A percentile compares a stretch with the other conserved stretches of the same genome.
These are phyloP conservation scores for Caenorhabditis sp. DNA, from an alignment of 2,888 invertebrate genomes.

Conservation along the genomic window DNA sequence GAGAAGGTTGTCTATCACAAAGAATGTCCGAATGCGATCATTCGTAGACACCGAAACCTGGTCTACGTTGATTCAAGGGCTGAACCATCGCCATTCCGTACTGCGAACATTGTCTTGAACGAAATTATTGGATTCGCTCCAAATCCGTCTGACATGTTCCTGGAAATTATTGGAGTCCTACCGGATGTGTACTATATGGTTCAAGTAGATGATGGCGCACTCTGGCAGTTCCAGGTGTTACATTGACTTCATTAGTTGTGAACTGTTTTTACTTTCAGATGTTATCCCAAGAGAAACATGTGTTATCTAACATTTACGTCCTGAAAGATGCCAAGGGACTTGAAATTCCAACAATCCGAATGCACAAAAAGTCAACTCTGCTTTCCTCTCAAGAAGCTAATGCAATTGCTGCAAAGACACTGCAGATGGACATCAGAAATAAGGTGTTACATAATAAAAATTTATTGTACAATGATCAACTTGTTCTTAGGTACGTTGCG, in stretches of 20 bases:
- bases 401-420: conserved; percentile 41
- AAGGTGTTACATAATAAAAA: conserved; percentile 31
- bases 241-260: background rate
- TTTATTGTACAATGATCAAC: background rate
- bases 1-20: conserved; percentile 35
- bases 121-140: conserved; percentile 61
- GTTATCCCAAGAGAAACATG: conserved; percentile 40
- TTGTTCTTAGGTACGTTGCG: conserved; percentile 36
- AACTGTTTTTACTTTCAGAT: conserved; percentile 27
- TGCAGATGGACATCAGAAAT: conserved; percentile 54
- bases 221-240: conserved; percentile 63
- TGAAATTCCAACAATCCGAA: conserved; percentile 52
- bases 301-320: conserved; percentile 56
- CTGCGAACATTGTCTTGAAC: conserved; percentile 55
- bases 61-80: conserved; percentile 57
- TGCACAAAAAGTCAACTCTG: conserved; percentile 63
- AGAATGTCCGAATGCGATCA: conserved; percentile 58
- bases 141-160: conserved; percentile 57
- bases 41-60: conserved; percentile 45
- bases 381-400: conserved; percentile 62
- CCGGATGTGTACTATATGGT: conserved; percentile 50
- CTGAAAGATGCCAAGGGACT: conserved; percentile 58
- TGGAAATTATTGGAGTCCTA: conserved; percentile 53
- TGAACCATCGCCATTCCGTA: conserved; percentile 58
- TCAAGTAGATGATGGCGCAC: conserved; percentile 61